Percentiles rank a stretch among this genome's conserved stretches.
phyloP scores from a whole-genome alignment of 1,140 invertebrate genomes.

The Sesamia nonagrioides region DNA sequence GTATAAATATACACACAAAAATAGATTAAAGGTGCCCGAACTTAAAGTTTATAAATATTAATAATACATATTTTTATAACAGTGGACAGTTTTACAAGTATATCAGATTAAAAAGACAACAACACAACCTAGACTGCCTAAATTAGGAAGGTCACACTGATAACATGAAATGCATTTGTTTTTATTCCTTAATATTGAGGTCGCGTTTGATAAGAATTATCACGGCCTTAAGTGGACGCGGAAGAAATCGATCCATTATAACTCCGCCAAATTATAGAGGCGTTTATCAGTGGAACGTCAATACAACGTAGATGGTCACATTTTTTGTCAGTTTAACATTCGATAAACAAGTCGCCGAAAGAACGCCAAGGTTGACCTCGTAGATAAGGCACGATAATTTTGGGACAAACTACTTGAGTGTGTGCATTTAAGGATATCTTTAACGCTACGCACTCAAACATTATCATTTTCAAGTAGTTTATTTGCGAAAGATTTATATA shows the following conservation, averaged over 20 bases:
- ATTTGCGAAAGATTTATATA: conserved; percentile 29
- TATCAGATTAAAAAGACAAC: conserved; percentile 19
- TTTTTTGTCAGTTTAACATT: conserved; percentile 70
- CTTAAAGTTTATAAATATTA: conserved; percentile 10
- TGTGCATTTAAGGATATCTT: conserved; percentile 64
- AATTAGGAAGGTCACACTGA: conserved; percentile 70
- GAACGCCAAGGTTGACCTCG: conserved; percentile 81
- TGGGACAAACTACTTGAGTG: conserved; percentile 64
- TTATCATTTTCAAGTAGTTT: conserved; percentile 20
- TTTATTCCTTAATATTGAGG: conserved; percentile 72
- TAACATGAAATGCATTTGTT: conserved; percentile 74
- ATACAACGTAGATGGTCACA: conserved; percentile 53
- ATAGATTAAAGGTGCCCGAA: conserved; percentile 40
- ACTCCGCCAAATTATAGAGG: conserved; percentile 66
- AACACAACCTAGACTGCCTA: conserved; percentile 45
- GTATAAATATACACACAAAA: conserved; percentile 28
- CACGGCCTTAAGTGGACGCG: conserved; percentile 71
- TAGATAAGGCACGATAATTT: conserved; percentile 81
- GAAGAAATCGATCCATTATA: conserved; percentile 72
- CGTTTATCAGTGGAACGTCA: conserved; percentile 35
- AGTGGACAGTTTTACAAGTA: not conserved
- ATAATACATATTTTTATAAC: not conserved
- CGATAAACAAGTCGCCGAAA: conserved; percentile 76
- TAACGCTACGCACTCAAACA: conserved; percentile 23
- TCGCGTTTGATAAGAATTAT: conserved; percentile 74